Evolutionary conservation across 2,888 invertebrate genomes (phyloP).

Genomic region (Macaria notata): DNA sequence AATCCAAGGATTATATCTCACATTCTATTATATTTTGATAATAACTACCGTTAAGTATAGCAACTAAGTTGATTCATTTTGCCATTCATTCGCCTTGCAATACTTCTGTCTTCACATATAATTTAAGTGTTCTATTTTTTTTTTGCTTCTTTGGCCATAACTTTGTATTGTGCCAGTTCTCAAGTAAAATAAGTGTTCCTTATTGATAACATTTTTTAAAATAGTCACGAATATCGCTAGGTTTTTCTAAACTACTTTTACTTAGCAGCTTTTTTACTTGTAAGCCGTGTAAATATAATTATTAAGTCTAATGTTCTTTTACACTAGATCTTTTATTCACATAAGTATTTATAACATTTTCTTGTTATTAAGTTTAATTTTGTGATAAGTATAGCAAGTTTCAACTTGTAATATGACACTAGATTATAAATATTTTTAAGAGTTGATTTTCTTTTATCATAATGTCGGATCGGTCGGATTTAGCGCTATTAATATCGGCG

Average conservation of each 20-base stretch:
- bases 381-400: conserved; percentile 16
- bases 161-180: no score
- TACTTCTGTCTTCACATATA: conserved; percentile 28
- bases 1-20: not conserved
- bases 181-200: conserved; percentile 6
- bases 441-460: conserved; percentile 57
- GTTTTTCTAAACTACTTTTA: conserved; percentile 34
- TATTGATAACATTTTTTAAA: conserved; percentile 16
- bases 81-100: conserved; percentile 31
- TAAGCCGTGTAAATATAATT: conserved; percentile 75
- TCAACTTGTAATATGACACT: conserved; percentile 43
- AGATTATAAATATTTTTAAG: conserved; percentile 68
- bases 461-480: no score
- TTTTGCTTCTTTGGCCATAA: no score
- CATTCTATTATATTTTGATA: conserved; percentile 2
- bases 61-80: conserved; percentile 29
- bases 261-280: conserved; percentile 39
- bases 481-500: no score
- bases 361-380: conserved; percentile 43
- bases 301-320: conserved; percentile 50
- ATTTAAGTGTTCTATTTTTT: conserved; percentile 2
- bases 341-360: conserved; percentile 50
- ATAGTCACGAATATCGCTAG: conserved; percentile 12
- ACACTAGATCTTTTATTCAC: conserved; percentile 48
- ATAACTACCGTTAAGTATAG: conserved; percentile 10